These are phyloP conservation scores for Philonicus albiceps DNA, from an alignment of 2,888 invertebrate species.

Conservation along the genomic window DNA sequence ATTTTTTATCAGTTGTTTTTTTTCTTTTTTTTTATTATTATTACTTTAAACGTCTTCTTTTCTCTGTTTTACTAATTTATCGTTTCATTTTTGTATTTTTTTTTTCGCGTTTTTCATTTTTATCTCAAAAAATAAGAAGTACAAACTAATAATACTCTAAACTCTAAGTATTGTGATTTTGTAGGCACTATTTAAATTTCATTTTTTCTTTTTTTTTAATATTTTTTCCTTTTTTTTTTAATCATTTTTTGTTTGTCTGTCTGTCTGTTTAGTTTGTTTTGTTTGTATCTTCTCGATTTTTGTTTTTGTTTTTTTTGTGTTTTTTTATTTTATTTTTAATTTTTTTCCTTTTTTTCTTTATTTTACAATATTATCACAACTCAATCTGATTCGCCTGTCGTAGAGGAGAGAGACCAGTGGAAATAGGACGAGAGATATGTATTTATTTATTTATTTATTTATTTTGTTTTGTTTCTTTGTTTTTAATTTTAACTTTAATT, in stretches of 20 bases:
- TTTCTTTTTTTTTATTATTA: neutral
- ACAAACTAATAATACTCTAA: constrained; percentile 56
- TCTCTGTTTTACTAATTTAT: constrained; percentile 1
- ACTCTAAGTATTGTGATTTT: constrained; percentile 65
- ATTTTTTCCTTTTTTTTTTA: neutral
- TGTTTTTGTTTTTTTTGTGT: neutral
- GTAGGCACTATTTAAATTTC: constrained; percentile 61
- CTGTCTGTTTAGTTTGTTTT: constrained; percentile 20
- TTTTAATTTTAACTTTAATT: neutral
- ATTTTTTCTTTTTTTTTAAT: constrained; percentile 36
- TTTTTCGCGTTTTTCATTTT: constrained; percentile 40
- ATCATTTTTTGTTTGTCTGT: neutral
- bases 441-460: too few relatives aligned
- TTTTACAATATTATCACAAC: constrained; percentile 34
- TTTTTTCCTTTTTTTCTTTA: neutral
- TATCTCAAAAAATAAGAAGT: constrained; percentile 47
- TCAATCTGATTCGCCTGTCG: constrained; percentile 4
- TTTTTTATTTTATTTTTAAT: neutral
- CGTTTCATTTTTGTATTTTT: constrained; percentile 39
- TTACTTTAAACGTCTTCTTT: constrained; percentile 1
- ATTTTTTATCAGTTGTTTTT: constrained; percentile 16
- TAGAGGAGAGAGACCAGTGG: neutral
- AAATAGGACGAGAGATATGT: constrained; percentile 6
- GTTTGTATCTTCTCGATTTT: neutral
- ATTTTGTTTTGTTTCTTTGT: too few relatives aligned